A percentile compares a stretch with the other conserved stretches of the same genome.
Conservation (phyloP, 2,113 vertebrate species). For the Hyperopisus bebe region DNA sequence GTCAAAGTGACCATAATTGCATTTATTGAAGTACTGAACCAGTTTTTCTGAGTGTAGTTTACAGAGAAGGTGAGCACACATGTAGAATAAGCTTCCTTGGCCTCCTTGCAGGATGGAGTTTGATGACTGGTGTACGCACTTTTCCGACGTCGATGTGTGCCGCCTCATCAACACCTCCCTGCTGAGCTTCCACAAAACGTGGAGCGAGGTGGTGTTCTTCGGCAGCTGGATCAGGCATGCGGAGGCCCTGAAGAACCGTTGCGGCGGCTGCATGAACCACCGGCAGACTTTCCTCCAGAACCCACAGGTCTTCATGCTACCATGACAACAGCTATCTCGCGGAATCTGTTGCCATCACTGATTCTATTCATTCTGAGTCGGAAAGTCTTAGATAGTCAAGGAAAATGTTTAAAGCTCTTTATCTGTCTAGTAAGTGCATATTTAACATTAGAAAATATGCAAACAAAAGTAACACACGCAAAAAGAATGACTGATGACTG, state of each 20-base stretch:
- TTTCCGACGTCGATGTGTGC: slow-evolving; percentile 77
- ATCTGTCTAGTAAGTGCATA: not conserved
- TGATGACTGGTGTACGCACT: slow-evolving; percentile 83
- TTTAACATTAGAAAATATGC: not conserved
- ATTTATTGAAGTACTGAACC: not conserved
- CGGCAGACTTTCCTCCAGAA: slow-evolving; percentile 83
- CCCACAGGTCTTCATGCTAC: slow-evolving; percentile 71
- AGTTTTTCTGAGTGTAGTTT: not conserved
- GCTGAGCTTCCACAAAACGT: slow-evolving; percentile 76
- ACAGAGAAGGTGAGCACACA: not conserved
- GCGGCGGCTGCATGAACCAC: slow-evolving; percentile 84
- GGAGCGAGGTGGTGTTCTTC: slow-evolving; percentile 65
- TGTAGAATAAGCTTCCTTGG: not conserved
- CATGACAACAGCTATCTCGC: not conserved
- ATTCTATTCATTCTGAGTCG: not conserved
- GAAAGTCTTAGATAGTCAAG: not conserved
- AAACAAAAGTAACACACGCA: not conserved
- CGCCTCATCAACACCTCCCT: slow-evolving; percentile 78
- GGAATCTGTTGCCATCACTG: not conserved
- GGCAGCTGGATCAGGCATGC: slow-evolving; percentile 74
- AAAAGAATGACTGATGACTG: not conserved
- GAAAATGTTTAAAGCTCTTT: not conserved
- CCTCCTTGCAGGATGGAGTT: slow-evolving; percentile 74
- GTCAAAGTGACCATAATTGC: not conserved
- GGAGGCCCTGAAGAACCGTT: slow-evolving; percentile 74